phyloP scores from a whole-genome alignment of 2,797 vertebrate genomes.

The Neopelma chrysocephalum region DNA sequence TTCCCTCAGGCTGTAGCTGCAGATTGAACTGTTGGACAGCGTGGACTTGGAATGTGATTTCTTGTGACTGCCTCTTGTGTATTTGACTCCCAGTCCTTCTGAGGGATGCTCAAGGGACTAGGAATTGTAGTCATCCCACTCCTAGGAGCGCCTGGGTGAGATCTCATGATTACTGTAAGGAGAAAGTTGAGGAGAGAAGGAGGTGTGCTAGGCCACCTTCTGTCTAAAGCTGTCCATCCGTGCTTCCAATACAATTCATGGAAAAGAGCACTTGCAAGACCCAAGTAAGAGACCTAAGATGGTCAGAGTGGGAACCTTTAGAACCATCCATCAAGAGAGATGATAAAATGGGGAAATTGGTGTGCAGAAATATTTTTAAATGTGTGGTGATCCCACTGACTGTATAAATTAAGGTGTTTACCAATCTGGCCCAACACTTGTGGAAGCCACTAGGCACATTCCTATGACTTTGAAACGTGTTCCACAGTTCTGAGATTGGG shows the following conservation, averaged over 20 bases:
- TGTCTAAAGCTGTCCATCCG: not conserved
- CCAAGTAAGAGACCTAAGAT: not conserved
- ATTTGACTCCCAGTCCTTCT: not conserved
- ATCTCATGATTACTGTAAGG: not conserved
- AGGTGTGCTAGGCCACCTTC: not conserved
- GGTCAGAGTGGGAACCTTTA: not conserved
- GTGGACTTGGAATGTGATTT: not conserved
- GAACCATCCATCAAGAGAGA: not conserved
- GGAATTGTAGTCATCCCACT: not conserved
- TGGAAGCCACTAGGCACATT: not conserved
- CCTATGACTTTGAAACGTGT: not conserved
- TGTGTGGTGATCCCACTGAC: not conserved
- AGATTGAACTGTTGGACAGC: not conserved
- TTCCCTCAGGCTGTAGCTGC: not conserved
- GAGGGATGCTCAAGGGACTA: not conserved
- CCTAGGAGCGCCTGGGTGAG: not conserved
- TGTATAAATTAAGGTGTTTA: not conserved
- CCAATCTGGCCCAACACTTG: not conserved
- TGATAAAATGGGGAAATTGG: not conserved
- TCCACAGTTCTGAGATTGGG: not conserved
- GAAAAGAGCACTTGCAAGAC: not conserved
- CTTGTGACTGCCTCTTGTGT: not conserved
- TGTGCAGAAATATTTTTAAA: not conserved
- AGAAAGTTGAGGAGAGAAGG: not conserved
- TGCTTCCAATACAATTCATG: not conserved